A percentile compares a stretch with the other conserved stretches of the same genome.
Evolutionary conservation across 2,797 vertebrate species (phyloP).

Genomic region (Hydrocynus forskahlii): DNA sequence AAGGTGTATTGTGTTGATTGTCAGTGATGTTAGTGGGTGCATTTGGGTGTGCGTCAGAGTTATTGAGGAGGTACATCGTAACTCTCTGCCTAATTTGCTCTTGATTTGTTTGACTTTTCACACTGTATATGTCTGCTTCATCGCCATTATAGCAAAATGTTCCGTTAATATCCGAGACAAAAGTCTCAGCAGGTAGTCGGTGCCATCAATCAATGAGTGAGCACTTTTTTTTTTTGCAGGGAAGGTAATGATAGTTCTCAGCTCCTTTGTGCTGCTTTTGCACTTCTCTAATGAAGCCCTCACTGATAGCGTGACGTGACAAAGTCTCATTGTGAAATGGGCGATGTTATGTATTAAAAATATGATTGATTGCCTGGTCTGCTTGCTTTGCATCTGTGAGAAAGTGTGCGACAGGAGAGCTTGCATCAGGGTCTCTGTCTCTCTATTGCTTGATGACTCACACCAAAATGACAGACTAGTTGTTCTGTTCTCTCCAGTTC

Average conservation of each 20-base stretch:
- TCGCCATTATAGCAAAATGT: slow-evolving; percentile 22
- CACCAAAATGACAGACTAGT: slow-evolving; percentile 63
- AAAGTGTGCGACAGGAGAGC: slow-evolving; percentile 34
- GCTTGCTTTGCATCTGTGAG: slow-evolving; percentile 47
- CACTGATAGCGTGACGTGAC: slow-evolving; percentile 33
- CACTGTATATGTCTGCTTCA: neutral
- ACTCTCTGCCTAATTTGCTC: slow-evolving; percentile 17
- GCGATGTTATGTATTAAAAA: slow-evolving; percentile 53
- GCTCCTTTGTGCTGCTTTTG: slow-evolving; percentile 52
- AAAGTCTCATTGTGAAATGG: slow-evolving; percentile 39
- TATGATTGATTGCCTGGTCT: slow-evolving; percentile 56
- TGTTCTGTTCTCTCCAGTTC: slow-evolving; percentile 62
- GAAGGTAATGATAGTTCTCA: slow-evolving; percentile 43
- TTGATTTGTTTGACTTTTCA: slow-evolving; percentile 22
- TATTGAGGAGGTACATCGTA: slow-evolving; percentile 18
- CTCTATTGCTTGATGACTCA: slow-evolving; percentile 61
- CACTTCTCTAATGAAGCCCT: slow-evolving; percentile 48
- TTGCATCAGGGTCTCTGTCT: slow-evolving; percentile 7
- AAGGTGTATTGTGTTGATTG: slow-evolving; percentile 9
- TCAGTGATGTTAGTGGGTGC: neutral
- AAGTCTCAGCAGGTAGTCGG: slow-evolving; percentile 20
- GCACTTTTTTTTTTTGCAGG: neutral
- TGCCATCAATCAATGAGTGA: slow-evolving; percentile 50
- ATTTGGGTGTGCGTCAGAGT: neutral
- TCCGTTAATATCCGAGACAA: slow-evolving; percentile 18